phyloP scores from a whole-genome alignment of 2,797 vertebrate species.

The Chelonia mydas region DNA sequence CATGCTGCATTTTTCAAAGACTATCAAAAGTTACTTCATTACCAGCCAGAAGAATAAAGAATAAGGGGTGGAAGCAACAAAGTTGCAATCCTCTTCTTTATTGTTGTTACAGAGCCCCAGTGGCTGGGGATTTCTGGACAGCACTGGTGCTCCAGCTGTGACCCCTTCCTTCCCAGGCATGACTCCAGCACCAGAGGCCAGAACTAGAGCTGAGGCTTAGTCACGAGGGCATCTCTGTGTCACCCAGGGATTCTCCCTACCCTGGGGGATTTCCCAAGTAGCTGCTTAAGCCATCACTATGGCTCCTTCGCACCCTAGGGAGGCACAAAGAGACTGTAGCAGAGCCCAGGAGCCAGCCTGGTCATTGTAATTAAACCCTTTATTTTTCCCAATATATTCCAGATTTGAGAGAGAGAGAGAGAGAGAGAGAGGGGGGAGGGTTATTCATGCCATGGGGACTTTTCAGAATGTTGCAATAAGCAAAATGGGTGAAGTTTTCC shows the following conservation, averaged over 20 bases:
- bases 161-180: background rate
- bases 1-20: background rate
- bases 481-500: background rate
- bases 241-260: background rate
- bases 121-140: background rate
- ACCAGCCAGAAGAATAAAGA: background rate
- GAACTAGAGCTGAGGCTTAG: background rate
- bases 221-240: background rate
- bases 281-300: background rate
- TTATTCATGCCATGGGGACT: background rate
- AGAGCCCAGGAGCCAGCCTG: background rate
- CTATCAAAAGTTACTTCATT: background rate
- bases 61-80: background rate
- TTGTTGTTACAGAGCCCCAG: background rate
- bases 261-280: background rate
- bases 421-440: background rate
- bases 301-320: background rate
- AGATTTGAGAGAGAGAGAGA: background rate
- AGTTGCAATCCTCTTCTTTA: background rate
- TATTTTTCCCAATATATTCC: background rate
- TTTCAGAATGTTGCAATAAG: background rate
- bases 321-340: background rate
- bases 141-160: background rate
- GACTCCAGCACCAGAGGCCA: background rate
- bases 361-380: background rate